A percentile compares a stretch with the other conserved stretches of the same genome.
phyloP scores from a whole-genome alignment of 1,140 invertebrate genomes.

The Cecropterus lyciades region DNA sequence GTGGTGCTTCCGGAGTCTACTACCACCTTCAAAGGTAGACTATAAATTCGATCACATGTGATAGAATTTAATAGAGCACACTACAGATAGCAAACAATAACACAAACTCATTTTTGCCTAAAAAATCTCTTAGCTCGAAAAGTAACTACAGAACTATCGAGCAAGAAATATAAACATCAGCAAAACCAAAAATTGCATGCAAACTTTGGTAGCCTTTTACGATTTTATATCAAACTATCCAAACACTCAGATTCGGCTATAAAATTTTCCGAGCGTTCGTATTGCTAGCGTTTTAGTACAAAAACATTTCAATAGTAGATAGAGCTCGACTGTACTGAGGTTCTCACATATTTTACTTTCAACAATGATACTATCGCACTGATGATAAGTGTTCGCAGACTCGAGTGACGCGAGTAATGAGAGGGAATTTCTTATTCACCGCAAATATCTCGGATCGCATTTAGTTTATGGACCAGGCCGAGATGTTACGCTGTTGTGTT shows the following conservation, averaged over 20 bases:
- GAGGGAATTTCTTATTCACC: slow-evolving; percentile 46
- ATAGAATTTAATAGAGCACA: too few relatives aligned
- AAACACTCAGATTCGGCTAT: slow-evolving; percentile 34
- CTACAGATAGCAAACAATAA: too few relatives aligned
- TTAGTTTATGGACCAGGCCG: slow-evolving; percentile 34
- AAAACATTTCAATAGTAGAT: slow-evolving; percentile 36
- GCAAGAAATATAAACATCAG: slow-evolving; percentile 22
- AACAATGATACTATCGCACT: slow-evolving; percentile 49
- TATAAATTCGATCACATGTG: too few relatives aligned
- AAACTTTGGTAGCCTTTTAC: slow-evolving; percentile 22
- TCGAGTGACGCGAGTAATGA: slow-evolving; percentile 51
- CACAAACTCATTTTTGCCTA: background rate
- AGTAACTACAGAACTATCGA: background rate
- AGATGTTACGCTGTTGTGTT: slow-evolving; percentile 36
- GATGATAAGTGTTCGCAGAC: slow-evolving; percentile 52
- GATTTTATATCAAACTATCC: slow-evolving; percentile 35
- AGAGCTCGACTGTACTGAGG: slow-evolving; percentile 34
- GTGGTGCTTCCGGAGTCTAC: too few relatives aligned
- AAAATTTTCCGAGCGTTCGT: slow-evolving; percentile 32
- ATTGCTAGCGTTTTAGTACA: slow-evolving; percentile 29
- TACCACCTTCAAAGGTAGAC: too few relatives aligned
- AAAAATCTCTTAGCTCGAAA: background rate
- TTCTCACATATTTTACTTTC: slow-evolving; percentile 54
- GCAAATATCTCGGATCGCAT: slow-evolving; percentile 41
- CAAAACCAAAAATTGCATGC: slow-evolving; percentile 17